Percentiles rank a stretch among this genome's conserved stretches.
These are phyloP conservation scores for Manis crassicaudata DNA, from an alignment of 2,797 vertebrate species.

Conservation along the genomic window DNA sequence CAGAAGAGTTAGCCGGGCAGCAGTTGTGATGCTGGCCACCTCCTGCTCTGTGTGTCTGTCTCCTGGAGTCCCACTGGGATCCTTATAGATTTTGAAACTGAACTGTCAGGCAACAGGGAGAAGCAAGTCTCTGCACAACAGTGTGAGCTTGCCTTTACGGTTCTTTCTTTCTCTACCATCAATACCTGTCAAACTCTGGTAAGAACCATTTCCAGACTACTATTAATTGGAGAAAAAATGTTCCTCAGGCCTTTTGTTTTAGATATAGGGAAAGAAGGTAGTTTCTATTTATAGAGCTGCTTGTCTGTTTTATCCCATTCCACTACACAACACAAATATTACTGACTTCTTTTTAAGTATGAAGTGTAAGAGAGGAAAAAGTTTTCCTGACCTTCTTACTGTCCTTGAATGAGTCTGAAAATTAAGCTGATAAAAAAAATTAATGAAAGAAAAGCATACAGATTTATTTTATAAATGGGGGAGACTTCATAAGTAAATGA, in stretches of 20 bases:
- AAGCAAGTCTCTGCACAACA: background rate
- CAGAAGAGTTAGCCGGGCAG: background rate
- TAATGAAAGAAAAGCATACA: background rate
- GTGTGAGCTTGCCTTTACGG: background rate
- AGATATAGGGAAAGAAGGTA: background rate
- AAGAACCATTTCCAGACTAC: background rate
- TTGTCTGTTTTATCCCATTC: background rate
- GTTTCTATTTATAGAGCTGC: background rate
- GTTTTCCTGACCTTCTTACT: background rate
- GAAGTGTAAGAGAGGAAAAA: background rate
- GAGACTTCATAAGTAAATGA: background rate
- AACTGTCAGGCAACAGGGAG: background rate
- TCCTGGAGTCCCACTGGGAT: background rate
- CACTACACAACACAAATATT: background rate
- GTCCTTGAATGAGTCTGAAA: background rate
- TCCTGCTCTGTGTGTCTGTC: background rate
- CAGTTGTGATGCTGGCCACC: background rate
- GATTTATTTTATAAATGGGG: background rate
- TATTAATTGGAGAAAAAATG: background rate
- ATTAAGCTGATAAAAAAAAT: background rate
- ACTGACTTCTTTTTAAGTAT: background rate
- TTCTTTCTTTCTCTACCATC: background rate
- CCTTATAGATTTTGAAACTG: background rate
- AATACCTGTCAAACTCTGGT: background rate
- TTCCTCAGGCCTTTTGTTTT: background rate